Conservation (phyloP, 1,140 invertebrate species). For the Drosophila rhopaloa region DNA sequence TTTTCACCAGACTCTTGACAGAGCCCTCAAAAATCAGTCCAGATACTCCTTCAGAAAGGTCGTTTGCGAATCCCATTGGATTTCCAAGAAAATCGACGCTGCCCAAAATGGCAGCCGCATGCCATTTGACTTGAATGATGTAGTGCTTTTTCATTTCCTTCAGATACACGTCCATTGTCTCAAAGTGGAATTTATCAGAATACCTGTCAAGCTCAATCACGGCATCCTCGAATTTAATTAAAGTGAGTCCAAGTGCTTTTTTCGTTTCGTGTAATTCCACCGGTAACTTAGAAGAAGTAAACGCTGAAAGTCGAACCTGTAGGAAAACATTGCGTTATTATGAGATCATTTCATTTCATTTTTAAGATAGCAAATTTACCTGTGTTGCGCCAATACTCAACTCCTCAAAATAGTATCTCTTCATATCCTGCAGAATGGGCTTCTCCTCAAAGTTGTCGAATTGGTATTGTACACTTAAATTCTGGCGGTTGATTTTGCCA, state of each 20-base stretch:
- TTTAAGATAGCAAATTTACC: constrained; percentile 38
- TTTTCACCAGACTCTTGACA: constrained; percentile 95
- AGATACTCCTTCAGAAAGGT: constrained; percentile 97
- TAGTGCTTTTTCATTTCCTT: constrained; percentile 80
- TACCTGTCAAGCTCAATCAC: constrained; percentile 96
- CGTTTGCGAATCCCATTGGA: constrained; percentile 97
- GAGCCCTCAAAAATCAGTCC: constrained; percentile 96
- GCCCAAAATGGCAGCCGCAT: constrained; percentile 97
- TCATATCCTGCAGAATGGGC: constrained; percentile 91
- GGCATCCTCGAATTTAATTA: constrained; percentile 98
- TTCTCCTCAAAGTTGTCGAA: constrained; percentile 89
- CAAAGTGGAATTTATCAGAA: constrained; percentile 93
- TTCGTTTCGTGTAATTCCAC: constrained; percentile 92
- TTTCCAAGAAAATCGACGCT: constrained; percentile 99
- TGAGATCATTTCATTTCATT: constrained; percentile 71
- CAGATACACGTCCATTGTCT: constrained; percentile 87
- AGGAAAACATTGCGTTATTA: constrained; percentile 29
- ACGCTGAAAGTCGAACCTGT: constrained; percentile 92
- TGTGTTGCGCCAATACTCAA: constrained; percentile 91
- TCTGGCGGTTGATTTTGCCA: constrained; percentile 81
- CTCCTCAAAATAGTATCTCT: constrained; percentile 95
- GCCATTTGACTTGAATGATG: constrained; percentile 94
- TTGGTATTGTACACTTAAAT: constrained; percentile 53
- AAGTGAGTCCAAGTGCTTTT: constrained; percentile 92
- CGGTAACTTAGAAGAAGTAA: constrained; percentile 92